Base-by-base conservation (phyloP, 2,888 invertebrate species). In the Chaitophorus viminalis region DNA sequence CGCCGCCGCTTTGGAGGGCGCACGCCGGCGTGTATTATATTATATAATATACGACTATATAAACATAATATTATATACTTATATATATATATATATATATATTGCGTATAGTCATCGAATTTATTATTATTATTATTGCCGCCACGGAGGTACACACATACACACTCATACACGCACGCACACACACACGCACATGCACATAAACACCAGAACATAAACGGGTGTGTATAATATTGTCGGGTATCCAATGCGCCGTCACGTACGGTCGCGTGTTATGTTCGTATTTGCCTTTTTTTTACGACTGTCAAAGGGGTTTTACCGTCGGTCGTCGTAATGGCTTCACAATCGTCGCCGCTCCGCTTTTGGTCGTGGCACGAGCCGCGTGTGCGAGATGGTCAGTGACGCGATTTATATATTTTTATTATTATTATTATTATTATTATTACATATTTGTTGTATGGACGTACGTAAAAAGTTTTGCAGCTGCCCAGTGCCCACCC, bases 211-310 rank as follows among this genome's bases (percentile, higher is more conserved):
- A 25, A 18, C 72, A 17, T 14, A n/a, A 11, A 70, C 70, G 70
- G 6, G 70, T 31, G 31, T 25, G 65, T n/a, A 9, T 18, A 18
- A 72, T 33, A 72, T 33, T n/a, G 72, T 33, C 33, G 72, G 72
- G 14, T 3, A 72, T 11, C 72, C 72, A 33, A 72, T 72, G 72
- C 72, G 72, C 33, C 14, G 72, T 72, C 72, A 72, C 72, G 72
- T 72, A 72, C 72, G 70, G 60, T 60, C 70, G 70, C 70, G 54
- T 54, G n/a, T 65, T 65, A n/a, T 31, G 70, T 31, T 17, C 70
- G 72, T 72, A n/a, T 72, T 33, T 18, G 25, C 72, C 33, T 18
- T 72, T 33, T n/a, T 21, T 31, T 70, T 70, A 70, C 70, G 29
- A 70, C 70, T 31, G 31, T 6, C 29, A 33, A 72, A 33, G 29